A percentile compares a stretch with the other conserved stretches of the same genome.
phyloP scores from a whole-genome alignment of 1,140 invertebrate species.

The Sitobion miscanthi region DNA sequence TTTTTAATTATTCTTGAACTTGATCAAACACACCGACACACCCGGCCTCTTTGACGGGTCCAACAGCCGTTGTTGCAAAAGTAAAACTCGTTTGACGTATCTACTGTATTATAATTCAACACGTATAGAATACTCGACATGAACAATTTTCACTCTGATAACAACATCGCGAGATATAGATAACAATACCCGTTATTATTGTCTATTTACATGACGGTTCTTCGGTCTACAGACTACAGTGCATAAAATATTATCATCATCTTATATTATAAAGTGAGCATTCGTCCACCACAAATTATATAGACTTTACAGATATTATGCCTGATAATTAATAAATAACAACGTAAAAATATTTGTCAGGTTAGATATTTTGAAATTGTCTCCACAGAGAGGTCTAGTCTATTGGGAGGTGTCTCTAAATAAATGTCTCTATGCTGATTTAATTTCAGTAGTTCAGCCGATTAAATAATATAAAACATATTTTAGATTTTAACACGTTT shows the following conservation, averaged over 20 bases:
- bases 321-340: background rate
- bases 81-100: conserved; percentile 17
- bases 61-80: background rate
- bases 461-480: background rate
- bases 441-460: background rate
- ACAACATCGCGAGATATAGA: background rate
- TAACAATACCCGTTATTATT: background rate
- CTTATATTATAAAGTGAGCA: background rate
- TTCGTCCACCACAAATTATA: background rate
- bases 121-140: background rate
- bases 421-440: background rate
- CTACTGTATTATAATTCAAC: background rate
- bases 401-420: background rate
- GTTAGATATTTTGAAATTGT: background rate
- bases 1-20: conserved; percentile 31
- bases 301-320: background rate
- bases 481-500: background rate
- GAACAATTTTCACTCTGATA: background rate
- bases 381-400: background rate
- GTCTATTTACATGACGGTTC: background rate
- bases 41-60: background rate
- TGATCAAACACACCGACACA: conserved; percentile 26
- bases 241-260: background rate
- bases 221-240: background rate
- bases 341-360: background rate